phyloP scores from a whole-genome alignment of 2,888 invertebrate genomes.

The Drosophila dives region DNA sequence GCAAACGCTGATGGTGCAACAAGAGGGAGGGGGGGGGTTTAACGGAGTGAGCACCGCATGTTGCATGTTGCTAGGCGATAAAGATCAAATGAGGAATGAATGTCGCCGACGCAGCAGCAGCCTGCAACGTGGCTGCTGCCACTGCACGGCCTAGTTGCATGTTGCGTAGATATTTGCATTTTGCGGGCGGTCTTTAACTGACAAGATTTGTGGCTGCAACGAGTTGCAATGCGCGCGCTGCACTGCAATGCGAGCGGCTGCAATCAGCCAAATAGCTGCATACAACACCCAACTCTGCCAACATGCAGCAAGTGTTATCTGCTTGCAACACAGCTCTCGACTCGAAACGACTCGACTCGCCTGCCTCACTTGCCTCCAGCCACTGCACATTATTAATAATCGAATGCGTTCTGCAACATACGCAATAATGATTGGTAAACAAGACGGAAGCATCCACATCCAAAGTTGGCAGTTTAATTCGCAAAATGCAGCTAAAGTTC shows the following conservation, averaged over 20 bases:
- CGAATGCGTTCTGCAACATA: constrained; percentile 11
- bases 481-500: not conserved
- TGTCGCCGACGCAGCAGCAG: constrained; percentile 75
- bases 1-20: constrained; percentile 13
- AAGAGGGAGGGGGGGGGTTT: not conserved
- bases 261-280: constrained; percentile 43
- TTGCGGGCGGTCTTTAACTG: constrained; percentile 60
- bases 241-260: constrained; percentile 25
- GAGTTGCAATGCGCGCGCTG: not conserved
- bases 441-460: not conserved
- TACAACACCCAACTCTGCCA: constrained; percentile 9
- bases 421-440: constrained; percentile 18
- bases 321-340: constrained; percentile 34
- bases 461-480: not conserved
- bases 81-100: constrained; percentile 81
- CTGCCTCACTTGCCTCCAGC: constrained; percentile 2
- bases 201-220: constrained; percentile 71
- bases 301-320: constrained; percentile 47
- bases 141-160: constrained; percentile 58
- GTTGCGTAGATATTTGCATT: constrained; percentile 77
- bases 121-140: constrained; percentile 29
- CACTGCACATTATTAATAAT: constrained; percentile 25
- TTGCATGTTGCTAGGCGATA: constrained; percentile 78
- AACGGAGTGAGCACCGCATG: constrained; percentile 41
- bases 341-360: not conserved